Percentiles rank a stretch among this genome's conserved stretches.
Evolutionary conservation across 53 echinoderm and acorn worm genomes (phyloP).

Genomic region (Holothuria leucospilota): DNA sequence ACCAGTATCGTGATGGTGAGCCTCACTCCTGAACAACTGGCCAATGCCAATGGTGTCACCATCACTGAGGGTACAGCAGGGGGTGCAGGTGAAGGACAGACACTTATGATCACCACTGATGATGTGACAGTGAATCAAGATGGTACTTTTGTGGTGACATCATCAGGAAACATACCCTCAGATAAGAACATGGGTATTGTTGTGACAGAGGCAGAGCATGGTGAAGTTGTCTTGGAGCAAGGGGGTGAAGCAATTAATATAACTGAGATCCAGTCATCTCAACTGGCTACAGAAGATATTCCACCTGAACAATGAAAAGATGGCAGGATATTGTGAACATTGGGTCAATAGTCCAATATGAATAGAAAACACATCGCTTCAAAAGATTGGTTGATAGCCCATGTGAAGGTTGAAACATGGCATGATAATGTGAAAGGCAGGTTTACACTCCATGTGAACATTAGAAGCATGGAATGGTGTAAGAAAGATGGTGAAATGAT

Average conservation of each 20-base stretch:
- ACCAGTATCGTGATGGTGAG: slow-evolving; percentile 91
- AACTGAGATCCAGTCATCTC: slow-evolving; percentile 3
- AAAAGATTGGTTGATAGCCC: too few relatives aligned
- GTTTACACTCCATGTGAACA: too few relatives aligned
- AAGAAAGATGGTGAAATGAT: too few relatives aligned
- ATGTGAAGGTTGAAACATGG: too few relatives aligned
- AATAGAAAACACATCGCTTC: too few relatives aligned
- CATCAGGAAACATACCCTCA: slow-evolving; percentile 2
- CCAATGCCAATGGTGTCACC: slow-evolving; percentile 41
- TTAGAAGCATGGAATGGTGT: too few relatives aligned
- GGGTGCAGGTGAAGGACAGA: slow-evolving; percentile 20
- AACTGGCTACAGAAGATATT: slow-evolving; percentile 12
- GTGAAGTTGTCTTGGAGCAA: slow-evolving; percentile 24
- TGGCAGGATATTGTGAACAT: neutral
- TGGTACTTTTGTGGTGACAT: slow-evolving; percentile 44
- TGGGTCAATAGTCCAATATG: too few relatives aligned
- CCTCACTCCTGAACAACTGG: slow-evolving; percentile 72
- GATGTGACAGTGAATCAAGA: slow-evolving; percentile 43
- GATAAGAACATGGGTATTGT: slow-evolving; percentile 19
- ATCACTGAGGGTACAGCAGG: slow-evolving; percentile 20
- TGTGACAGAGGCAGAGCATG: neutral
- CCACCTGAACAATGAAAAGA: slow-evolving; percentile 5
- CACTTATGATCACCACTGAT: slow-evolving; percentile 50
- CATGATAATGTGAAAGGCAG: too few relatives aligned
- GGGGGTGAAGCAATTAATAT: neutral